These are phyloP conservation scores for Hyles lineata DNA, from an alignment of 2,888 invertebrate genomes.

Conservation along the genomic window DNA sequence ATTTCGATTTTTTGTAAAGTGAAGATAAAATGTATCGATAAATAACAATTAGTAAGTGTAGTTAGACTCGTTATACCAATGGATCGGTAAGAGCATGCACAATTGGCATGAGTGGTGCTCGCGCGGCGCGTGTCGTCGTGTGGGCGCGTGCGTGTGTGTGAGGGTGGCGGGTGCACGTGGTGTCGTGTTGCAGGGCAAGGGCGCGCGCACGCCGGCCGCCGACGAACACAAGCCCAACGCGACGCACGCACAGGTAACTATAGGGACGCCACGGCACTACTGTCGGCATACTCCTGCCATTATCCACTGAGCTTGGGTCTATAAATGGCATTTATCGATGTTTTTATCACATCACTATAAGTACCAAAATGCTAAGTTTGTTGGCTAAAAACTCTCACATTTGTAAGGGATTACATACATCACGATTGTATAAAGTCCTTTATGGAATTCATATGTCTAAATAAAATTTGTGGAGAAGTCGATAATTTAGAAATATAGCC, in stretches of 20 bases:
- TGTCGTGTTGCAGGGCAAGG: constrained; percentile 78
- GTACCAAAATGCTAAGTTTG: no score
- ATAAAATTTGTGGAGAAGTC: background rate
- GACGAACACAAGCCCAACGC: constrained; percentile 63
- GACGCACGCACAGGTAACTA: constrained; percentile 59
- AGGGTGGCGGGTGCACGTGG: constrained; percentile 68
- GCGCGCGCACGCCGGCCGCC: constrained; percentile 72
- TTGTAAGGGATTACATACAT: no score
- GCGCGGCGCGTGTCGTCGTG: constrained; percentile 11
- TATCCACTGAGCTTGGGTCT: no score
- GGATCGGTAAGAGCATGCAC: constrained; percentile 30
- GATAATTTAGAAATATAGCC: background rate
- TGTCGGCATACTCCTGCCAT: background rate
- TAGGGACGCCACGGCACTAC: background rate
- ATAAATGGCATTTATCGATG: no score
- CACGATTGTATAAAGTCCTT: no score
- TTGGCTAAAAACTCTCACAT: no score
- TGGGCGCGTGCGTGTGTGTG: constrained; percentile 47
- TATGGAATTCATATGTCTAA: no score
- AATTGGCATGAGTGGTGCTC: constrained; percentile 23
- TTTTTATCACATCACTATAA: no score
- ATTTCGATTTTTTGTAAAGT: no score
- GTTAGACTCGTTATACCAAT: constrained; percentile 28
- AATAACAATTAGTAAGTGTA: no score
- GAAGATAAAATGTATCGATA: no score